These are phyloP conservation scores for Ips typographus DNA, from an alignment of 1,140 invertebrate species.

Conservation along the genomic window DNA sequence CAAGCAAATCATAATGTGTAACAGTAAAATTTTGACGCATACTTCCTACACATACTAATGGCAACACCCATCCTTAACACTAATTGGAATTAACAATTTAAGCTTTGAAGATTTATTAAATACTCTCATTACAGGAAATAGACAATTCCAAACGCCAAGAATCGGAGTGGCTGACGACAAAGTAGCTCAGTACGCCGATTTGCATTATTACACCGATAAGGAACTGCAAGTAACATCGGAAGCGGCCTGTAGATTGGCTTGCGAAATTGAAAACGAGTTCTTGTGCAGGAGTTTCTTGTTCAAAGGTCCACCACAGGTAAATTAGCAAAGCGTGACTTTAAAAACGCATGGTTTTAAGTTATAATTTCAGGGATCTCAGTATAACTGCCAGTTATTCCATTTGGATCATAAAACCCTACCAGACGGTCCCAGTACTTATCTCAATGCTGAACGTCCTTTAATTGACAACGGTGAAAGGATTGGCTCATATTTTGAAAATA, in stretches of 20 bases:
- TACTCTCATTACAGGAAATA: slow-evolving; percentile 55
- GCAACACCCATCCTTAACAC: too few relatives aligned
- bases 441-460: slow-evolving; percentile 83
- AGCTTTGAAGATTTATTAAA: background rate
- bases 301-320: slow-evolving; percentile 65
- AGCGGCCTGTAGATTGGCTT: slow-evolving; percentile 81
- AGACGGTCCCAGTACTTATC: slow-evolving; percentile 86
- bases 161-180: slow-evolving; percentile 88
- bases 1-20: slow-evolving; percentile 4
- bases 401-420: slow-evolving; percentile 89
- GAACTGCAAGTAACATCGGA: slow-evolving; percentile 84
- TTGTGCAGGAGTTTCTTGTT: slow-evolving; percentile 86
- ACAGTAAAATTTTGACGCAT: background rate
- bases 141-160: slow-evolving; percentile 75
- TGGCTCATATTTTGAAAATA: slow-evolving; percentile 87
- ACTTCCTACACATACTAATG: too few relatives aligned
- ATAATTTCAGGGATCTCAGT: slow-evolving; percentile 60
- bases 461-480: slow-evolving; percentile 88
- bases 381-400: slow-evolving; percentile 91
- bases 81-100: background rate
- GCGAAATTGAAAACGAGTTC: slow-evolving; percentile 91
- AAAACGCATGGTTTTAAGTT: background rate
- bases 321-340: background rate
- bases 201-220: slow-evolving; percentile 93
- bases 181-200: slow-evolving; percentile 84